A percentile compares a stretch with the other conserved stretches of the same genome.
Evolutionary conservation across 2,888 invertebrate genomes (phyloP).

Genomic region (Caenorhabditis sp.): DNA sequence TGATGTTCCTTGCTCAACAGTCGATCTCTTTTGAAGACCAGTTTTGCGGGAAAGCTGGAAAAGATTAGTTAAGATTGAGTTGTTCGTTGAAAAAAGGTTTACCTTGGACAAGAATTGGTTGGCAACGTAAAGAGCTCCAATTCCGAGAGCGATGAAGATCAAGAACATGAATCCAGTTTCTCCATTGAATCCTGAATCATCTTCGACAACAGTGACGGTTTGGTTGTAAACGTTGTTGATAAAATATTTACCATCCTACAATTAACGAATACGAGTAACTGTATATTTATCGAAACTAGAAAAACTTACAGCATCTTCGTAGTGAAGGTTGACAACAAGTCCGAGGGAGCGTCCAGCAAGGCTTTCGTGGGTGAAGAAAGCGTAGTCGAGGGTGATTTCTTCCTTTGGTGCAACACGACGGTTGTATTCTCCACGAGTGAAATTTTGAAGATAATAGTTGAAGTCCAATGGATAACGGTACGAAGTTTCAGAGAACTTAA

Average conservation of each 20-base stretch:
- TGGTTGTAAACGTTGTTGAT: conserved; percentile 96
- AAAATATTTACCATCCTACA: conserved; percentile 77
- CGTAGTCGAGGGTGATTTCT: conserved; percentile 93
- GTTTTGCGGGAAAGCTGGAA: conserved; percentile 65
- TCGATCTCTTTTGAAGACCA: conserved; percentile 58
- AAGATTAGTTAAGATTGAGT: too few species aligned
- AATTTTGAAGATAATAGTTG: conserved; percentile 96
- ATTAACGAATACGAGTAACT: too few species aligned
- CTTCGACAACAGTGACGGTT: conserved; percentile 91
- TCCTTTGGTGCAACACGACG: conserved; percentile 87
- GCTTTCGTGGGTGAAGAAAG: conserved; percentile 92
- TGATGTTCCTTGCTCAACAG: conserved; percentile 85
- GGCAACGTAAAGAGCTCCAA: conserved; percentile 81
- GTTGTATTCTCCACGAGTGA: conserved; percentile 87
- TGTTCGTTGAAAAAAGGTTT: background rate
- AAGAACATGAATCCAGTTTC: conserved; percentile 98
- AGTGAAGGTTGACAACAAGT: conserved; percentile 78
- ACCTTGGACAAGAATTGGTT: conserved; percentile 71
- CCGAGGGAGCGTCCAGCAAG: conserved; percentile 96
- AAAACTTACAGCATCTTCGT: conserved; percentile 64
- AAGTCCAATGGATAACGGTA: conserved; percentile 99
- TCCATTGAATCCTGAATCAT: conserved; percentile 94
- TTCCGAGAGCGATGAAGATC: conserved; percentile 87
- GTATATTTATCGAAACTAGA: too few species aligned
- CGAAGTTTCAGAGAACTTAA: conserved; percentile 93